Conservation (phyloP, 2,113 vertebrate species). For the Hypanus sabinus region DNA sequence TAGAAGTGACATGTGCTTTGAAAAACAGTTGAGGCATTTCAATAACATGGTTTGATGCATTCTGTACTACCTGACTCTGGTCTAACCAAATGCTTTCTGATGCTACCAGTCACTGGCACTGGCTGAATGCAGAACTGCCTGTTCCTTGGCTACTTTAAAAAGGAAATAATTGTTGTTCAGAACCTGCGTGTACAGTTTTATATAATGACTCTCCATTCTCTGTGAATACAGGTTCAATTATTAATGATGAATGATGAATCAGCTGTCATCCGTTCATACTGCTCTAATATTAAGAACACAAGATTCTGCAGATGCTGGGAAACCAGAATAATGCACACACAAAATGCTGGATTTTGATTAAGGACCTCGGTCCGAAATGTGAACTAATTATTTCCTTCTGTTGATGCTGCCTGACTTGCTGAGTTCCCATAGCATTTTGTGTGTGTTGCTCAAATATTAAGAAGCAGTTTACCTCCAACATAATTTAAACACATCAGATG, state of each 20-base stretch:
- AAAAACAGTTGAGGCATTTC: neutral
- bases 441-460: neutral
- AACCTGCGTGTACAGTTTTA: neutral
- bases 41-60: neutral
- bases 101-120: neutral
- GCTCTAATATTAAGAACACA: neutral
- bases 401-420: too few relatives aligned
- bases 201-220: neutral
- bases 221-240: neutral
- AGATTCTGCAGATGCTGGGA: too few relatives aligned
- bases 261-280: neutral
- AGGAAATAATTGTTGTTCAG: neutral
- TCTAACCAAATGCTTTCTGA: neutral
- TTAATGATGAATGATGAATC: neutral
- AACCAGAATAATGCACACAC: too few relatives aligned
- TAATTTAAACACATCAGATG: neutral
- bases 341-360: too few relatives aligned
- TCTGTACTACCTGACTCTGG: neutral
- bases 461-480: neutral
- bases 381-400: too few relatives aligned
- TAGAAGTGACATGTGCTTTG: neutral
- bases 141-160: neutral
- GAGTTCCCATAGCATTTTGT: too few relatives aligned
- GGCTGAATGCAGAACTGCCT: neutral
- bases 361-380: too few relatives aligned